phyloP scores from a whole-genome alignment of 1,140 invertebrate genomes.

The Drosophila varians region DNA sequence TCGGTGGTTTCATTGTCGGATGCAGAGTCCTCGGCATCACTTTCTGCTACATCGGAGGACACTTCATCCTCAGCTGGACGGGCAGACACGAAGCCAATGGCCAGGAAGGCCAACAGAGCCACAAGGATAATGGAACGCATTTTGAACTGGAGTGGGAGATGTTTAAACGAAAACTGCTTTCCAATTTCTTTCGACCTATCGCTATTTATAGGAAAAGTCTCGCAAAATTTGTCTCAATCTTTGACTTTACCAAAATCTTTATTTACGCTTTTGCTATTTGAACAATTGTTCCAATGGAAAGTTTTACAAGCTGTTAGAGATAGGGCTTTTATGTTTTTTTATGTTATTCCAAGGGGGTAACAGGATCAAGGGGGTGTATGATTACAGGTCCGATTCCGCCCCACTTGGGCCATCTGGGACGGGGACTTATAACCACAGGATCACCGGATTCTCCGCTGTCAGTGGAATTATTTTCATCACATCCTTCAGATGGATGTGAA shows the following conservation, averaged over 20 bases:
- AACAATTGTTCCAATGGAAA: constrained; percentile 39
- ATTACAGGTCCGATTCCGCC: constrained; percentile 14
- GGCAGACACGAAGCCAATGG: constrained; percentile 26
- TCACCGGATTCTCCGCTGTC: background rate
- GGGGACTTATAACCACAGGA: background rate
- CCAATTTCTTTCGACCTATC: background rate
- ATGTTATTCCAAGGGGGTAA: background rate
- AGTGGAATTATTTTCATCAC: background rate
- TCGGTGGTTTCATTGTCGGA: background rate
- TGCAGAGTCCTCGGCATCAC: background rate
- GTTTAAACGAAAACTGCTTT: constrained; percentile 25
- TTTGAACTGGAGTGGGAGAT: constrained; percentile 8
- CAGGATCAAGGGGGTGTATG: background rate
- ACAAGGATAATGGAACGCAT: constrained; percentile 31
- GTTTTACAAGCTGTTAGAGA: constrained; percentile 18
- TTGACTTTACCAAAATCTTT: constrained; percentile 15
- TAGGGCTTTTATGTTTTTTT: background rate
- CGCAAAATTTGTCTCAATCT: constrained; percentile 4
- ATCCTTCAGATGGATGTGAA: background rate
- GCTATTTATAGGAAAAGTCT: constrained; percentile 19
- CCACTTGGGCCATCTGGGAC: constrained; percentile 1
- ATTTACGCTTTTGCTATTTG: constrained; percentile 25
- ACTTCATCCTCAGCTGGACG: constrained; percentile 28
- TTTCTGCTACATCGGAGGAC: background rate
- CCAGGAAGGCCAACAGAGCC: constrained; percentile 38